These are phyloP conservation scores for Clusia tigrina DNA, from an alignment of 2,888 invertebrate species.

Conservation along the genomic window DNA sequence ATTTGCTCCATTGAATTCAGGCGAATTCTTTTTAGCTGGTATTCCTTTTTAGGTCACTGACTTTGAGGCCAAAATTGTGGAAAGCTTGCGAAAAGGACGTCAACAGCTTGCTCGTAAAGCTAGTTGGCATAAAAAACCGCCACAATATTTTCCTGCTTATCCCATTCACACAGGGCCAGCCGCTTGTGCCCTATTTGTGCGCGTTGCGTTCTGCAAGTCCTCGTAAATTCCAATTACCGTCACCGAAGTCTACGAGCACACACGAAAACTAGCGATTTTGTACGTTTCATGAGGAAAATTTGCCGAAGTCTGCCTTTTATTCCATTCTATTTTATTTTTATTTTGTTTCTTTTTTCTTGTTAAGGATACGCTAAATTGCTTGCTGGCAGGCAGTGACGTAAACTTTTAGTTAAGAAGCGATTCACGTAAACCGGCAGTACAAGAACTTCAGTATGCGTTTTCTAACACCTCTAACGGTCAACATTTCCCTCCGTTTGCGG, in stretches of 20 bases:
- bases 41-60: slow-evolving; percentile 2
- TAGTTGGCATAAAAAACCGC: not conserved
- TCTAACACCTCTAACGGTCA: not conserved
- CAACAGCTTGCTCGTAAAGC: not conserved
- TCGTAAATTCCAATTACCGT: slow-evolving; percentile 17
- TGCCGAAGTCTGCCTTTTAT: slow-evolving; percentile 5
- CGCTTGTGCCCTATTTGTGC: not conserved
- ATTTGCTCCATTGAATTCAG: no score
- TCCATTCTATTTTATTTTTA: not conserved
- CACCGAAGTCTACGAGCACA: slow-evolving; percentile 3
- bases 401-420: not conserved
- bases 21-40: no score
- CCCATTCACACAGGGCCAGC: no score
- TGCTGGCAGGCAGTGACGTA: not conserved
- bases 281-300: slow-evolving; percentile 18
- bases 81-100: not conserved
- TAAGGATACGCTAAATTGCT: not conserved
- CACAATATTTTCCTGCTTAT: not conserved
- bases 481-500: not conserved
- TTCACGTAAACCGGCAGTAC: no score
- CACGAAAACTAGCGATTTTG: slow-evolving; percentile 23
- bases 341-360: not conserved
- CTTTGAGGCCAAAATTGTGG: not conserved
- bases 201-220: not conserved
- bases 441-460: no score